Conservation (phyloP, 2,113 vertebrate genomes). For the Gallinago paraguaiae region DNA sequence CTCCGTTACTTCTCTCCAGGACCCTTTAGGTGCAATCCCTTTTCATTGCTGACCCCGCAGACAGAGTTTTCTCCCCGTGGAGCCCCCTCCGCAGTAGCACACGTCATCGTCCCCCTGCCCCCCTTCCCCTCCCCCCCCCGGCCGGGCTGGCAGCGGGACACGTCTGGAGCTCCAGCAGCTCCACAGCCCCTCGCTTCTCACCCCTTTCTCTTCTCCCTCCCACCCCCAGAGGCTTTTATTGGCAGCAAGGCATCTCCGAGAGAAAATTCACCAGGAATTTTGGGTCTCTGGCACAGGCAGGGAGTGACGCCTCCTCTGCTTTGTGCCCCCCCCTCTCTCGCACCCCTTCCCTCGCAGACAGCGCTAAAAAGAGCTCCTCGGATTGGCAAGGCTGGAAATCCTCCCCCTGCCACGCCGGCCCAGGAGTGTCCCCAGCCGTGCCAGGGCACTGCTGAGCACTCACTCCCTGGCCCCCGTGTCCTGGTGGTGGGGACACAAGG, state of each 20-base stretch:
- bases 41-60: neutral
- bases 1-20: neutral
- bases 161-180: neutral
- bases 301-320: neutral
- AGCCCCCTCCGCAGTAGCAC: neutral
- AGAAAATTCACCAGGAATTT: neutral
- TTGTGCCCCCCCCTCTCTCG: neutral
- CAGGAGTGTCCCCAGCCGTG: fast-evolving
- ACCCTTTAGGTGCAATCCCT: too few species aligned
- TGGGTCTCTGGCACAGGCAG: neutral
- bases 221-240: neutral
- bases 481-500: fast-evolving
- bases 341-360: neutral
- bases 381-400: neutral
- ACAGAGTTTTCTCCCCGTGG: fast-evolving
- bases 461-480: neutral
- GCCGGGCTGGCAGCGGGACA: neutral
- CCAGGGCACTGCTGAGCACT: neutral
- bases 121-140: fast-evolving
- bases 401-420: neutral
- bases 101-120: fast-evolving
- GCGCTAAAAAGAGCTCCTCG: neutral
- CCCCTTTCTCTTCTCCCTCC: neutral
- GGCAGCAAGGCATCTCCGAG: fast-evolving
- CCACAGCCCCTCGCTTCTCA: neutral